Base-by-base conservation (phyloP, 2,888 invertebrate species). In the Morpho helenor region DNA sequence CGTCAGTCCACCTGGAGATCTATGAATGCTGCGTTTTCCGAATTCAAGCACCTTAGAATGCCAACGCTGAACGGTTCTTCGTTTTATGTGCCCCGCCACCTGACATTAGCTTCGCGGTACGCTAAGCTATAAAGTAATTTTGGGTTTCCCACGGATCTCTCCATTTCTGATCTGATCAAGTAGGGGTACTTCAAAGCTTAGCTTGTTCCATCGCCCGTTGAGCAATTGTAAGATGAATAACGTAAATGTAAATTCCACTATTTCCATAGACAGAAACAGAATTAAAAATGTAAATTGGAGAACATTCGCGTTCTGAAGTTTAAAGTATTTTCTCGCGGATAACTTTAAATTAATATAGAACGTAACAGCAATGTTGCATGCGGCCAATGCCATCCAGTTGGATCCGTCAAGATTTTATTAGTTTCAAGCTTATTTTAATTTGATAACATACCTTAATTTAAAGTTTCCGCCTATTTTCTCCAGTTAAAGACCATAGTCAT, bases 291-390 rank as follows among this genome's bases (percentile, higher is more conserved):
- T 77, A 82, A 85, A 85, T 84, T 78, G 79, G 74, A 78, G 74
- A 80, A 78, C 80, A 78, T 81, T 84, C 79, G 77, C 77, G 68
- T 80, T 80, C 78, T 75, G 78, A 86, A 86, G 77, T 85, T 83
- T 77, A 77, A 82, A 81, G 81, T 80, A 84, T 84, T 84, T 83
- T 82, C 80, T 77, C 75, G 76, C 68, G 77, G 82, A 79, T 82
- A 85, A 84, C 78, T 86, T 86, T 85, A 85, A 85, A 86, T 86
- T 81, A 87, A 84, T 80, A 83, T 81, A 74, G 76, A 76, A 75
- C 76, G 79, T 81, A 79, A 79, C 76, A 73, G 76, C 74, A 75
- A 76, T 81, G 78, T 75, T 76, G 73, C 74, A 69, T 71, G 64
- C 65, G 62, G 63, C 70, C 70, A 69, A 73, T 68, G 64, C 56